Conservation (phyloP, 2,113 vertebrate genomes). For the Festucalex cinctus region DNA sequence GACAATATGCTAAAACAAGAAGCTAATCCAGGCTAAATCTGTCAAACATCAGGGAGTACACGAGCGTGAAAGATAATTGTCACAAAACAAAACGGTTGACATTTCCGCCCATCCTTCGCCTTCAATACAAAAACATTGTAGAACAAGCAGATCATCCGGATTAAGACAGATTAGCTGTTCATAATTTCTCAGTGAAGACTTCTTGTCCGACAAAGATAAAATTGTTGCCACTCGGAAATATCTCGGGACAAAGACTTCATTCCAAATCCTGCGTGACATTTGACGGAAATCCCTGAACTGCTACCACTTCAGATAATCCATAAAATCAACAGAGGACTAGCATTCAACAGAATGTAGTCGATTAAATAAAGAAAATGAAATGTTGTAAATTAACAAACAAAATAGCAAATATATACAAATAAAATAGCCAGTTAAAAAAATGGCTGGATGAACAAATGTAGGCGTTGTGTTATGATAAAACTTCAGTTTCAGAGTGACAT, state of each 20-base stretch:
- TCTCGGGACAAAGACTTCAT: slow-evolving; percentile 14
- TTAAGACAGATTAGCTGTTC: slow-evolving; percentile 58
- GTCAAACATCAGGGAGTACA: slow-evolving; percentile 9
- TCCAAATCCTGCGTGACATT: background rate
- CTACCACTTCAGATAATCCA: background rate
- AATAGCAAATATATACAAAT: background rate
- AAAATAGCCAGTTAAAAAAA: background rate
- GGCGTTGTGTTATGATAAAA: too few species aligned
- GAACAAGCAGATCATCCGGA: slow-evolving; percentile 57
- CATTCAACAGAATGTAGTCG: background rate
- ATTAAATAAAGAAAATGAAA: background rate
- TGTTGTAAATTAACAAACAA: background rate
- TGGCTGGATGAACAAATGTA: too few species aligned
- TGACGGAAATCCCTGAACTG: background rate
- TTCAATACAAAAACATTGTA: slow-evolving; percentile 31
- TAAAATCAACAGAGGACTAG: background rate
- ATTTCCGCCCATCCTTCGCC: slow-evolving; percentile 41
- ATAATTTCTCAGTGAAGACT: slow-evolving; percentile 42
- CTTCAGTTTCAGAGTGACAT: too few species aligned
- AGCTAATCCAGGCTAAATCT: slow-evolving; percentile 1
- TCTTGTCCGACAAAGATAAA: slow-evolving; percentile 43
- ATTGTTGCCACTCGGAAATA: slow-evolving; percentile 17
- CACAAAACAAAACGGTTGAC: slow-evolving; percentile 45
- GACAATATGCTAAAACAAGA: background rate
- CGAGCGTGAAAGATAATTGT: slow-evolving; percentile 7